These are phyloP conservation scores for Xenopus borealis DNA, from an alignment of 2,113 vertebrate genomes.

Conservation along the genomic window DNA sequence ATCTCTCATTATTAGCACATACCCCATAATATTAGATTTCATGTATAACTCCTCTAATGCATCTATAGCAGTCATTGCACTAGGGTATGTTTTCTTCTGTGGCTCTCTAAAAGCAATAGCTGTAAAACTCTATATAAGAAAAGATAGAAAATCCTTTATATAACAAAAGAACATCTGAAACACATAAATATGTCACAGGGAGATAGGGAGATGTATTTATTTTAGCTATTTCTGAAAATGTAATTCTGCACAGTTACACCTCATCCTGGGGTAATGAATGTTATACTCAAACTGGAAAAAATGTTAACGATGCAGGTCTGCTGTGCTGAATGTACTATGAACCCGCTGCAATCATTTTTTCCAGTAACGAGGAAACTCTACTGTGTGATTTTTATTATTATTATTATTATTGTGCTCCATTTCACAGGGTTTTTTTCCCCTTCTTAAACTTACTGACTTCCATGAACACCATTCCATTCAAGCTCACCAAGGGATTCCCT, in stretches of 20 bases:
- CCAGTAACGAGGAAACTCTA: background rate
- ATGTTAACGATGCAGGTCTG: conserved; percentile 1
- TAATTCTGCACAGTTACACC: background rate
- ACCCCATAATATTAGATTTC: no score
- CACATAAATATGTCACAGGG: background rate
- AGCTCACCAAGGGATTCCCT: background rate
- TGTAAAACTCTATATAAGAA: background rate
- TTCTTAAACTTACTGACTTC: background rate
- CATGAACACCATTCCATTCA: background rate
- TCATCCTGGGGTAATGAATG: background rate
- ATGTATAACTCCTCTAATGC: no score
- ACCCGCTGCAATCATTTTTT: conserved; percentile 5
- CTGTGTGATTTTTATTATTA: background rate
- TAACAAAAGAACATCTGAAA: background rate
- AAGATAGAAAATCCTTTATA: background rate
- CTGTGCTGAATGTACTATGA: conserved; percentile 4
- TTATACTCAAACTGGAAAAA: conserved; percentile 2
- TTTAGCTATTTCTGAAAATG: background rate
- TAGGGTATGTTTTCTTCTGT: no score
- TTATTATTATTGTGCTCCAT: background rate
- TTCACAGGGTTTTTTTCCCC: background rate
- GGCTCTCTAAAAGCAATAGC: no score
- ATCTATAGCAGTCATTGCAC: no score
- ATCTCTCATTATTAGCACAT: no score
- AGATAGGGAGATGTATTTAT: background rate